Percentiles rank a stretch among this genome's conserved stretches.
These are phyloP conservation scores for Acrocera orbiculus DNA, from an alignment of 2,888 invertebrate species.

Conservation along the genomic window DNA sequence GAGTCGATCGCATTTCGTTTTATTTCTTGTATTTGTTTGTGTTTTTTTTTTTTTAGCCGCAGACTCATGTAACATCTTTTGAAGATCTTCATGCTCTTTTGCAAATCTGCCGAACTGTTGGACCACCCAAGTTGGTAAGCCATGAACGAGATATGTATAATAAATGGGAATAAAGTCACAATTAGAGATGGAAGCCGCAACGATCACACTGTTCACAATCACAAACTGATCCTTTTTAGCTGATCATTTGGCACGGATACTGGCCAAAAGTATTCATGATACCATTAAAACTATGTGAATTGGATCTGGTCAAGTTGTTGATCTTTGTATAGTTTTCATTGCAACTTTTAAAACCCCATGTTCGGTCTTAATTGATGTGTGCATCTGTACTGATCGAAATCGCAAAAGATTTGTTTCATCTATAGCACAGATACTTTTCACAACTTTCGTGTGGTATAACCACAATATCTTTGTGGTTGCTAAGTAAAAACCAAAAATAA, in stretches of 20 bases:
- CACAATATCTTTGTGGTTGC: slow-evolving; percentile 1
- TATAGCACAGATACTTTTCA: slow-evolving; percentile 10
- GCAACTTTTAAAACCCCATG: slow-evolving; percentile 5
- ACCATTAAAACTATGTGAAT: slow-evolving; percentile 3
- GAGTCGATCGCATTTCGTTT: no score
- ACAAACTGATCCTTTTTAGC: no score
- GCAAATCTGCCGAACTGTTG: slow-evolving; percentile 11
- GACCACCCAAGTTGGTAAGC: slow-evolving; percentile 13
- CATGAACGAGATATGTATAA: slow-evolving; percentile 12
- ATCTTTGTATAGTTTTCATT: slow-evolving; percentile 5
- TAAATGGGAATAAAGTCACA: slow-evolving; percentile 13
- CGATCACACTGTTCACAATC: slow-evolving; percentile 11
- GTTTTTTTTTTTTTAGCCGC: slow-evolving; percentile 4
- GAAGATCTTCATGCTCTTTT: slow-evolving; percentile 11
- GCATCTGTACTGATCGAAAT: slow-evolving; percentile 12
- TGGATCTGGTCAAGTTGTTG: slow-evolving; percentile 1
- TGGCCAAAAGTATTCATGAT: not conserved
- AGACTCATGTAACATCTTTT: slow-evolving; percentile 6
- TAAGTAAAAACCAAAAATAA: no score
- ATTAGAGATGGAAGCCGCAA: slow-evolving; percentile 12
- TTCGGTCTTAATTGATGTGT: slow-evolving; percentile 13
- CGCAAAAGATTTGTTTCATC: slow-evolving; percentile 11
- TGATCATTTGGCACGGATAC: slow-evolving; percentile 7
- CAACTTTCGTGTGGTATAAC: slow-evolving; percentile 11
- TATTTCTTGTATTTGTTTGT: no score